Conservation (phyloP, 2,888 invertebrate species). For the Lasius platythorax region DNA sequence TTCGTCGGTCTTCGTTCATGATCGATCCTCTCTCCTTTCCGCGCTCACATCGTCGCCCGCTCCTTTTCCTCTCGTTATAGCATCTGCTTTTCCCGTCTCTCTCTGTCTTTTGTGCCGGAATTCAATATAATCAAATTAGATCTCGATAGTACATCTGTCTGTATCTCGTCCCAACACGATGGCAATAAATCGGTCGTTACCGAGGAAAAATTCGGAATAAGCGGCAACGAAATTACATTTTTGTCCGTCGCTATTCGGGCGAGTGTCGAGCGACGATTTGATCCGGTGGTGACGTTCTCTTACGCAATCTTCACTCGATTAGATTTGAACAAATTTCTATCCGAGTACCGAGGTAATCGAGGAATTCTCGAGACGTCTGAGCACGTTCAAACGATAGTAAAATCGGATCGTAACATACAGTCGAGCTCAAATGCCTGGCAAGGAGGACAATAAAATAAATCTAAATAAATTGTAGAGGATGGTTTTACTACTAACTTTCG, state of each 20-base stretch:
- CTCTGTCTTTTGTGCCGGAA: neutral
- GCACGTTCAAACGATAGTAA: slow-evolving; percentile 26
- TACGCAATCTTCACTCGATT: neutral
- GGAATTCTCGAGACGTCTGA: slow-evolving; percentile 18
- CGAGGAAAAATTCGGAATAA: neutral
- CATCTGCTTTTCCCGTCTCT: neutral
- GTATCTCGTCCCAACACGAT: neutral
- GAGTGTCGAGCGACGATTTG: neutral
- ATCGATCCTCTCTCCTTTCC: slow-evolving; percentile 23
- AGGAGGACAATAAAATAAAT: slow-evolving; percentile 44
- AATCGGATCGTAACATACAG: slow-evolving; percentile 30
- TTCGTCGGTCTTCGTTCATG: slow-evolving; percentile 12
- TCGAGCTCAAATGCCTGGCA: slow-evolving; percentile 24
- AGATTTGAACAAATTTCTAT: neutral
- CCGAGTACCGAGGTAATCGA: neutral
- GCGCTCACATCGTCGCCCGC: neutral
- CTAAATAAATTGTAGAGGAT: slow-evolving; percentile 23
- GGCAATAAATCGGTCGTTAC: slow-evolving; percentile 5
- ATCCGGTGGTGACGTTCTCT: neutral
- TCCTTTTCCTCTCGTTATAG: neutral
- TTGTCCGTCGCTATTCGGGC: neutral
- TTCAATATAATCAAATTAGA: slow-evolving; percentile 19
- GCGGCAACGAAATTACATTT: slow-evolving; percentile 17
- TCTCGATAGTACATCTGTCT: neutral
- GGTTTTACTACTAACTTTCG: slow-evolving; percentile 18